phyloP scores from a whole-genome alignment of 2,888 invertebrate species.

The Lycaena phlaeas region DNA sequence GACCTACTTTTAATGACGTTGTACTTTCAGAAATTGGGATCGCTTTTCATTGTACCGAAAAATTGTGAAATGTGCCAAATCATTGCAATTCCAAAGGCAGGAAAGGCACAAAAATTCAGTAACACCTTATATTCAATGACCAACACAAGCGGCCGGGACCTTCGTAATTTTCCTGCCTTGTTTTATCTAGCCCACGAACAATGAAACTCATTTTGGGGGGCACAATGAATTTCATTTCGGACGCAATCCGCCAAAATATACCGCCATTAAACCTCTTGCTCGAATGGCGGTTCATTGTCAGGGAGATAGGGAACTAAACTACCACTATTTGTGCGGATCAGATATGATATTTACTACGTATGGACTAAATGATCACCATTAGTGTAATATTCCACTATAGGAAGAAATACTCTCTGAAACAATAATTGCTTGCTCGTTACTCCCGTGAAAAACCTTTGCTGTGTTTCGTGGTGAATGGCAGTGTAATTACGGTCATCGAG shows the following conservation, averaged over 20 bases:
- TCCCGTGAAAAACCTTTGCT: no score
- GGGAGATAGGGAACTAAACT: conserved; percentile 18
- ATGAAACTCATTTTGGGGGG: conserved; percentile 58
- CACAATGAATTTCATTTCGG: conserved; percentile 62
- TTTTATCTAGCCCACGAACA: conserved; percentile 53
- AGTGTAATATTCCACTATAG: no score
- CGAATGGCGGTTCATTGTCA: conserved; percentile 17
- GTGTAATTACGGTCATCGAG: no score
- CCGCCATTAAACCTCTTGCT: conserved; percentile 44
- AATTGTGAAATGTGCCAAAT: conserved; percentile 12
- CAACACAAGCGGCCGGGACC: conserved; percentile 39
- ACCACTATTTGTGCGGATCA: conserved; percentile 20
- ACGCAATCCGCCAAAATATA: conserved; percentile 50
- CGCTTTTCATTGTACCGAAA: background rate
- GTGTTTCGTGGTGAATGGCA: no score
- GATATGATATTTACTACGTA: conserved; percentile 10
- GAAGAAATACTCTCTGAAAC: no score
- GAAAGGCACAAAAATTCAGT: conserved; percentile 42
- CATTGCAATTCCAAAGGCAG: conserved; percentile 14
- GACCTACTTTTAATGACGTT: background rate
- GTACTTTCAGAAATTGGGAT: background rate
- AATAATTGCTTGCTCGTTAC: no score
- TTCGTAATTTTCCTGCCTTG: conserved; percentile 65
- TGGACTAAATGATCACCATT: no score
- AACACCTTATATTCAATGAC: conserved; percentile 46